These are phyloP conservation scores for Trachelus iudaicus DNA, from an alignment of 2,888 invertebrate species.

Conservation along the genomic window DNA sequence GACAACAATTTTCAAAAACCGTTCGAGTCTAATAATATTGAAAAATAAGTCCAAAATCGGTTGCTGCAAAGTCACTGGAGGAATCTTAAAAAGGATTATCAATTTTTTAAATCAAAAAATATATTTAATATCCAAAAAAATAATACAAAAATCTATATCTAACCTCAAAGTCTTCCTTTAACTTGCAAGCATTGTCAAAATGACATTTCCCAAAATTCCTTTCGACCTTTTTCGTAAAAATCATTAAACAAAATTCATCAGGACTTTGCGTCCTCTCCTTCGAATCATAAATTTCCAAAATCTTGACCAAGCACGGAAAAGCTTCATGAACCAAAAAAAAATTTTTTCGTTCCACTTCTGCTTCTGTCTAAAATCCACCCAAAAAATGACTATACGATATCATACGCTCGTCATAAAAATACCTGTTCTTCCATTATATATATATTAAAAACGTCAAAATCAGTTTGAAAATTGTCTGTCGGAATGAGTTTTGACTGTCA, in stretches of 20 bases:
- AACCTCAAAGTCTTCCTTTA: not conserved
- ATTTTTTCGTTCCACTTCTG: not conserved
- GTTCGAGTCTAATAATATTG: constrained; percentile 26
- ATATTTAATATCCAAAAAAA: not conserved
- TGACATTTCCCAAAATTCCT: not conserved
- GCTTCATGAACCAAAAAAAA: not conserved
- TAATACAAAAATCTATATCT: not conserved
- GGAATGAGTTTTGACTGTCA: not conserved
- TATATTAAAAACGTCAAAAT: not conserved
- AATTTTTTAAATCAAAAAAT: not conserved
- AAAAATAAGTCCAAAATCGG: constrained; percentile 26
- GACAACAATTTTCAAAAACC: constrained; percentile 21
- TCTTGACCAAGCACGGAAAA: not conserved
- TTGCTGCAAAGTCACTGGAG: not conserved
- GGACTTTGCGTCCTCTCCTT: not conserved
- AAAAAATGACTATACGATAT: not conserved
- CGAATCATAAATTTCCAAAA: not conserved
- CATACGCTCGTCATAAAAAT: not conserved
- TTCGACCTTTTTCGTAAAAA: not conserved
- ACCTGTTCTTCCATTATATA: not conserved
- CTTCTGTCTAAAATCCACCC: not conserved
- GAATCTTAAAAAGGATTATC: not conserved
- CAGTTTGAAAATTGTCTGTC: not conserved
- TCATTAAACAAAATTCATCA: not conserved
- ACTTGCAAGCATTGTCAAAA: not conserved